A percentile compares a stretch with the other conserved stretches of the same genome.
Conservation (phyloP, 2,113 vertebrate species). For the Hucho hucho region DNA sequence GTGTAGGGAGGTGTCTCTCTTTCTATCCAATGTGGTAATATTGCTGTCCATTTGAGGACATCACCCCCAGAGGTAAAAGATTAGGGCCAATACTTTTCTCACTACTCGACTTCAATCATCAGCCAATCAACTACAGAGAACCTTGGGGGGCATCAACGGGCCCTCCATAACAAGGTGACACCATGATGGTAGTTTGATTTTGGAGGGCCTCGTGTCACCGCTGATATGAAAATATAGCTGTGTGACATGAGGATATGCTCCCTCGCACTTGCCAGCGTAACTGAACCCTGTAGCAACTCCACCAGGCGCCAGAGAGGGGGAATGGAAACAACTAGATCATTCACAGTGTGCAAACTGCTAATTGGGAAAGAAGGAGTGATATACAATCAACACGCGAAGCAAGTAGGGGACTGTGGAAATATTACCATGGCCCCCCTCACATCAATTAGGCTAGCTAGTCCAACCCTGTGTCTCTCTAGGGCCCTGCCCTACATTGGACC, state of each 20-base stretch:
- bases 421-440: too few species aligned
- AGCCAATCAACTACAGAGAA: background rate
- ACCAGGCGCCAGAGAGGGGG: background rate
- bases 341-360: slow-evolving; percentile 16
- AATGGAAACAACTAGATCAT: slow-evolving; percentile 8
- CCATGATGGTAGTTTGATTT: slow-evolving; percentile 21
- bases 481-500: background rate
- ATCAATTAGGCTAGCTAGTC: background rate
- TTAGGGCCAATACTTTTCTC: too few species aligned
- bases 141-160: background rate
- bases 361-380: slow-evolving; percentile 23
- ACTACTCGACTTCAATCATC: too few species aligned
- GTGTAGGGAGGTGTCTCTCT: too few species aligned
- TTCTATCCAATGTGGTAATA: too few species aligned
- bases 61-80: too few species aligned
- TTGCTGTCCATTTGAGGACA: too few species aligned
- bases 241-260: slow-evolving; percentile 10
- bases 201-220: slow-evolving; percentile 1
- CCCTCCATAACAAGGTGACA: background rate
- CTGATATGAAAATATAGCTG: slow-evolving; percentile 25
- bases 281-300: background rate
- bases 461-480: background rate
- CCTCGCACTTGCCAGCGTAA: background rate
- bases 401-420: background rate
- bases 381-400: slow-evolving; percentile 3